A percentile compares a stretch with the other conserved stretches of the same genome.
phyloP scores from a whole-genome alignment of 2,113 vertebrate genomes.

The Mastomys coucha region DNA sequence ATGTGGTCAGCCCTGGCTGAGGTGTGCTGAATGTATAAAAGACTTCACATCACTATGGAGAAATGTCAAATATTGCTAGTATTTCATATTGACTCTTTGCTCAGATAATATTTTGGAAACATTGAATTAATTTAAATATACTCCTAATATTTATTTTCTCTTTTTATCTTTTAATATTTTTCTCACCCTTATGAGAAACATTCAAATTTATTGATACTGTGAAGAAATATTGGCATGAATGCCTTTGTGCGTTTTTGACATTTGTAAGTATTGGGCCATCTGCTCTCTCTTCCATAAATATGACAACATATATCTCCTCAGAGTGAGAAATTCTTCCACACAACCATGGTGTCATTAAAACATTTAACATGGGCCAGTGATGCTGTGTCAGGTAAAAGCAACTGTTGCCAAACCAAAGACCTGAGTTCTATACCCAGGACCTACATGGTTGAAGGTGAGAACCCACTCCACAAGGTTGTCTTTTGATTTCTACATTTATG shows the following conservation, averaged over 20 bases:
- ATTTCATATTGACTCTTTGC: background rate
- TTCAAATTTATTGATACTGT: background rate
- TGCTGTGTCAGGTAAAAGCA: too few species aligned
- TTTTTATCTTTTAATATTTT: background rate
- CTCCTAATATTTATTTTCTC: background rate
- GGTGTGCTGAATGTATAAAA: background rate
- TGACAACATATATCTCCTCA: background rate
- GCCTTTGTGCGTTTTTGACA: background rate
- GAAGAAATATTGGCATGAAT: background rate
- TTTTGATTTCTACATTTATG: background rate
- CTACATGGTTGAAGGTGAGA: background rate
- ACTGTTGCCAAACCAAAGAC: background rate
- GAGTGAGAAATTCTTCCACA: background rate
- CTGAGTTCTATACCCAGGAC: background rate
- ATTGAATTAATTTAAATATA: constrained; percentile 2
- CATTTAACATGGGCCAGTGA: background rate
- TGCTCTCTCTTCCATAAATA: background rate
- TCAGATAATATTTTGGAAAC: background rate
- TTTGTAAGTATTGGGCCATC: background rate
- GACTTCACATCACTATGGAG: background rate
- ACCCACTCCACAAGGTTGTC: background rate
- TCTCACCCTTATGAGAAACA: background rate
- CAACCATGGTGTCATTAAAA: background rate
- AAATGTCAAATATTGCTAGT: background rate
- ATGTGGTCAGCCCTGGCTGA: background rate